Evolutionary conservation across 2,797 vertebrate genomes (phyloP), one percentile per base, ranked within the genome.

Genomic region (Graptemys geographica): DNA sequence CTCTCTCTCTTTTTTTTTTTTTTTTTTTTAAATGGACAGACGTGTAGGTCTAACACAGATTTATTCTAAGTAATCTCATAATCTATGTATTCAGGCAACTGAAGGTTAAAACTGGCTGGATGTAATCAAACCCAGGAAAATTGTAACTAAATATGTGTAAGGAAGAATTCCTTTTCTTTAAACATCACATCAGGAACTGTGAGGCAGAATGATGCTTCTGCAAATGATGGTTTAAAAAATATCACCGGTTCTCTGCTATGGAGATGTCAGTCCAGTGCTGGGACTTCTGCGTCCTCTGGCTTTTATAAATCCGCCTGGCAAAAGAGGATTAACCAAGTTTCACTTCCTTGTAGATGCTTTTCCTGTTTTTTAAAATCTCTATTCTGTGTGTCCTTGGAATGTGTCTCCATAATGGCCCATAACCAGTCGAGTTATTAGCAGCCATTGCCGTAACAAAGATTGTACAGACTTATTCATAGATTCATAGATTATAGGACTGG

Each of bases 121-220:
- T 21, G 72, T 57, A 56, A 41, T 84, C 84, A 90, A 90, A 44
- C 44, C 44, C 44, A 47, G 21, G 41, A 93, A 33, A 10, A 5
- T 8, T 44, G n/a, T 3, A 5, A 11, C 28, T 33, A 23, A 51
- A 53, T 31, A 0, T 0, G 25, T 79, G 15, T 0, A 0, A 33
- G 28, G 28, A 52, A 53, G 31, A 41, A 52, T 52, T 84, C n/a
- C 37, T n/a, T 83, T 47, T 3, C 0, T 0, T 27, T n/a, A 21
- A 4, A 37, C 31, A 7, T 83, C 2, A 0, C 1, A 0, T 31
- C 12, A 47, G 59, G 37, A 55, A 7, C 59, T 41, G 31, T 0
- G 1, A 65, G 52, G 41, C 74, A 79, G 79, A 8, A 19, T 0
- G 19, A 0, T 78, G 0, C 0, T 5, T 56, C n/a, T 47, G 33